These are phyloP conservation scores for Ferrisia virgata DNA, from an alignment of 2,888 invertebrate species.

Conservation along the genomic window DNA sequence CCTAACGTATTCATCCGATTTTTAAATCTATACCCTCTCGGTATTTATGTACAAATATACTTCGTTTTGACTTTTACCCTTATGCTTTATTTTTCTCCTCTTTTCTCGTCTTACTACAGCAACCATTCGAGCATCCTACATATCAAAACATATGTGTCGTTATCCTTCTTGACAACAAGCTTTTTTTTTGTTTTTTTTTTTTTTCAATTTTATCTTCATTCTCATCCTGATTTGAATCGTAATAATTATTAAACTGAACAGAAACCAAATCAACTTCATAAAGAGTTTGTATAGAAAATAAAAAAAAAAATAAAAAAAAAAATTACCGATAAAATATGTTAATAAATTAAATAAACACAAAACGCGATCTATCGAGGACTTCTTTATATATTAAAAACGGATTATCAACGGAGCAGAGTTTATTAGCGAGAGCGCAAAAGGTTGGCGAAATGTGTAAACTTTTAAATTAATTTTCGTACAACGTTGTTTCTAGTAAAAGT, in stretches of 20 bases:
- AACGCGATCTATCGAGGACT: neutral
- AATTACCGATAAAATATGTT: no score
- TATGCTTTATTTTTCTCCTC: neutral
- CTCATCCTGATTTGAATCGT: no score
- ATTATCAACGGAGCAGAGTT: slow-evolving; percentile 24
- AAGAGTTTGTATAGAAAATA: no score
- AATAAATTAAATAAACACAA: neutral
- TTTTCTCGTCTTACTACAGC: neutral
- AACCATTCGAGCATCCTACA: no score
- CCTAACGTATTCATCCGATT: slow-evolving; percentile 3
- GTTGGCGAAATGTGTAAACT: neutral
- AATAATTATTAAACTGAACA: no score
- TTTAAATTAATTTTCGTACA: slow-evolving; percentile 28
- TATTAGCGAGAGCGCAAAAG: neutral
- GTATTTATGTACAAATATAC: no score
- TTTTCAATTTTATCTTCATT: no score
- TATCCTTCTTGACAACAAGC: neutral
- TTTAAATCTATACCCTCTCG: neutral
- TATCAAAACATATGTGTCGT: no score
- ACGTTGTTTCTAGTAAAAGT: slow-evolving; percentile 15
- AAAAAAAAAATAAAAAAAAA: no score
- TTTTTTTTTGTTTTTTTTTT: neutral
- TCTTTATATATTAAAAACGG: slow-evolving; percentile 15
- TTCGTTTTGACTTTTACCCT: neutral
- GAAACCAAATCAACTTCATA: no score